Base-by-base conservation (phyloP, 1,140 invertebrate species). In the Lysiphlebus fabarum region DNA sequence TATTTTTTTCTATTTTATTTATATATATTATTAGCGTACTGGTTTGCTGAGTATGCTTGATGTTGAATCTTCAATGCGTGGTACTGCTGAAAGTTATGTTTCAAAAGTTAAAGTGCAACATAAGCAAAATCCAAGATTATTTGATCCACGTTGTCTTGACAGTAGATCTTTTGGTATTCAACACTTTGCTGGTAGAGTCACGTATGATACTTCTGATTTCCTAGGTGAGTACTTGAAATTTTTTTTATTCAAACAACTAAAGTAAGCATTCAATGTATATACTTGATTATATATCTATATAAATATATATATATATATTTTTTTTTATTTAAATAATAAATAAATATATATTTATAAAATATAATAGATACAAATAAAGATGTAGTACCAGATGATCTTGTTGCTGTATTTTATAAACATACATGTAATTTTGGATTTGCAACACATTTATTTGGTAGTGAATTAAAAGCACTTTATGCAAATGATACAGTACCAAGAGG, bases 341-440 rank as follows among this genome's bases (percentile, higher is more conserved):
- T 44, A 36, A 51, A 12, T 37, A 12, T 9, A 34, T 6, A 8
- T 8, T 5, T 38, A 40, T n/a, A 37, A 40, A 8, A 9, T 45
- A 12, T 33, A 26, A 41, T 65, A 85, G 91, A 94, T 64, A 94
- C 92, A 0, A 98, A 96, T 75, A 87, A 90, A 62, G 94, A 98
- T 78, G 87, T 91, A 6, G 87, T 97, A 12, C 90, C 92, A 6
- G 93, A 96, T 74, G 93, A 96, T 72, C 78, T 96, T 56, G 89
- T 98, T 0, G 87, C 90, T 3, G 92, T 95, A 1, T 96, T 98
- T 77, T 92, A 96, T 76, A 93, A 94, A 67, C 89, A 93, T 63
- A 88, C 85, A 43, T 97, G 94, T 74, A 94, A 92, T 69, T 97
- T 97, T 78, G 94, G 94, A 8, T 98, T 98, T 76, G 94, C 92